Base-by-base conservation (phyloP, 2,113 vertebrate species). In the Drymodes brunneopygia region DNA sequence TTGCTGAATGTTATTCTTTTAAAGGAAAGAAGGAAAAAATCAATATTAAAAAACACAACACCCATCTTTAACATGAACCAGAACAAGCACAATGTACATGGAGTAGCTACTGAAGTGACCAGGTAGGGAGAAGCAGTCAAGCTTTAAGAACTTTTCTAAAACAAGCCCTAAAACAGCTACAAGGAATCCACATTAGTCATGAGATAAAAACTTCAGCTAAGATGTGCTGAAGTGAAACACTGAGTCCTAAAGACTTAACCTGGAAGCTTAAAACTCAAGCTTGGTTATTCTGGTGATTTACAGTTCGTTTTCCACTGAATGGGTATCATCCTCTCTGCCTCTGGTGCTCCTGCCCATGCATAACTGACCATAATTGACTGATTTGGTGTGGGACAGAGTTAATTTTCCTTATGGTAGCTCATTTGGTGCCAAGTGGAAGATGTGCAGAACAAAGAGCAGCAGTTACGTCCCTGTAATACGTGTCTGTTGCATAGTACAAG, bases 1-100 rank as follows among this genome's bases (percentile, higher is more conserved):
- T 96, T 99, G 99, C 97, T 99, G 99, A 97, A 99, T 98, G 92
- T 99, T 99, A 97, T 98, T 99, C 99, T 99, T 97, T 95, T 54
- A 86, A 96, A 96, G 14, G 44, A 72, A 96, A 67, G 33, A 95
- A 35, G 42, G 62, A 92, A 69, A 94, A 29, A 35, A 35, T 83
- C 60, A 54, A 1, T 70, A 57, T 48, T 56, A 53, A 83, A 90
- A 92, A 81, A 0, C 35, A 28, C 19, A 81, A 27, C 50, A 62
- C 4, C 5, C 25, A 42, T 25, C 60, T 94, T 82, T 93, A 91
- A 92, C 36, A 73, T 12, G 28, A 85, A 92, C 38, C 56, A 75
- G 18, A 91, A 38, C n/a, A 85, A 74, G 12, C 18, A 80, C 40
- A n/a, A 48, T 3, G 29, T 72, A 62, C 29, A 19, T 1, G 8